phyloP scores from a whole-genome alignment of 2,797 vertebrate species.

The Spizella passerina region DNA sequence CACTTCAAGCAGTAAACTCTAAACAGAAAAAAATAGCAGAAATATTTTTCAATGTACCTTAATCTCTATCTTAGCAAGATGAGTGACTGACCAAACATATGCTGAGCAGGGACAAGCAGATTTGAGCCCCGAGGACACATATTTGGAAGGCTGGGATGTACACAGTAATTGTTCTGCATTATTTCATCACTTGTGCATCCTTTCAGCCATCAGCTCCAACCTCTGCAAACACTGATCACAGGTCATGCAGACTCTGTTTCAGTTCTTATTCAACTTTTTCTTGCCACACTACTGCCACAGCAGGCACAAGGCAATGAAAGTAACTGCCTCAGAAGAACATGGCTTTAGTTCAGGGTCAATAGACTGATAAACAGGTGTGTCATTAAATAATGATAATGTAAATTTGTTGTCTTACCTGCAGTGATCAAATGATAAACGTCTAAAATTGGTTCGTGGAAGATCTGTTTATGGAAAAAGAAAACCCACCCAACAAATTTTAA shows the following conservation, averaged over 20 bases:
- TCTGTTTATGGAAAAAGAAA: constrained; percentile 72
- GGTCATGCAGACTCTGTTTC: not conserved
- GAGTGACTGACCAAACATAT: not conserved
- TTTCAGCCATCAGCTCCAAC: not conserved
- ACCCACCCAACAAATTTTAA: not conserved
- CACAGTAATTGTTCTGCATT: not conserved
- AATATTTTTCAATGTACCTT: not conserved
- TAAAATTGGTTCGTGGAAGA: constrained; percentile 89
- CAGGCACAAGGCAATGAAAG: not conserved
- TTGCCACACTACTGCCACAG: not conserved
- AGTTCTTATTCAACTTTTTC: not conserved
- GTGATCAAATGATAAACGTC: constrained; percentile 94
- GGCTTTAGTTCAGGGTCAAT: not conserved
- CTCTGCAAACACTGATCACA: not conserved
- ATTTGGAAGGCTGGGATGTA: not conserved
- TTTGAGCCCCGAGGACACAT: not conserved
- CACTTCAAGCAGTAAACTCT: not conserved
- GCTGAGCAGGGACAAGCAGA: not conserved
- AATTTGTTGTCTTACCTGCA: constrained; percentile 84
- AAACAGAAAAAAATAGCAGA: not conserved
- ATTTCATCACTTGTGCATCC: not conserved
- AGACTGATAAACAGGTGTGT: accelerated
- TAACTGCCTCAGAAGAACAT: accelerated
- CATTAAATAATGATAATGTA: not conserved
- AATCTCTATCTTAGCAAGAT: not conserved